Evolutionary conservation across 2,888 invertebrate species (phyloP).

Genomic region (Nephrotoma guestfalica): DNA sequence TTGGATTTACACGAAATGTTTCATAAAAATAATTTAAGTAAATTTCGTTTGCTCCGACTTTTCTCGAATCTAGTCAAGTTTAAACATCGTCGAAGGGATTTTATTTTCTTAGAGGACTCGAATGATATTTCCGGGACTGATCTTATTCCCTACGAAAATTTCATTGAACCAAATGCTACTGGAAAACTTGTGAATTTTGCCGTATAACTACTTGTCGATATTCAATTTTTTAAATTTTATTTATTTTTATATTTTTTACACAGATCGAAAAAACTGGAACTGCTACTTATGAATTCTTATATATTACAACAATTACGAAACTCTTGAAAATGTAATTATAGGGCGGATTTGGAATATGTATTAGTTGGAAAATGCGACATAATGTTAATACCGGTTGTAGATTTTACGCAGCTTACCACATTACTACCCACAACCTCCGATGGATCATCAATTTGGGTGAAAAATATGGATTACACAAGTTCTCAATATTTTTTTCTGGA

Average conservation of each 20-base stretch:
- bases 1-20: too few species aligned
- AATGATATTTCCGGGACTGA: neutral
- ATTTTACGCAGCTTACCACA: neutral
- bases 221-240: neutral
- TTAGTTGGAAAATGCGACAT: neutral
- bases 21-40: too few species aligned
- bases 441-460: neutral
- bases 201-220: neutral
- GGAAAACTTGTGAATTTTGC: neutral
- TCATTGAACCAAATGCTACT: neutral
- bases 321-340: neutral
- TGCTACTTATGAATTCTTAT: rapidly evolving
- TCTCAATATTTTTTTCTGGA: neutral
- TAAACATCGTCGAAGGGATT: neutral
- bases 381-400: neutral
- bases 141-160: neutral
- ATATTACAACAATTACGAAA: neutral
- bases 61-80: neutral
- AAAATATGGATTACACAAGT: neutral
- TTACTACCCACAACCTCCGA: neutral
- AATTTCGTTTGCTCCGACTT: neutral
- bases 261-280: neutral
- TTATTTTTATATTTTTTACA: neutral
- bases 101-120: neutral
- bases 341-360: neutral